Conservation (phyloP, 1,140 invertebrate genomes). For the Orius insidiosus region DNA sequence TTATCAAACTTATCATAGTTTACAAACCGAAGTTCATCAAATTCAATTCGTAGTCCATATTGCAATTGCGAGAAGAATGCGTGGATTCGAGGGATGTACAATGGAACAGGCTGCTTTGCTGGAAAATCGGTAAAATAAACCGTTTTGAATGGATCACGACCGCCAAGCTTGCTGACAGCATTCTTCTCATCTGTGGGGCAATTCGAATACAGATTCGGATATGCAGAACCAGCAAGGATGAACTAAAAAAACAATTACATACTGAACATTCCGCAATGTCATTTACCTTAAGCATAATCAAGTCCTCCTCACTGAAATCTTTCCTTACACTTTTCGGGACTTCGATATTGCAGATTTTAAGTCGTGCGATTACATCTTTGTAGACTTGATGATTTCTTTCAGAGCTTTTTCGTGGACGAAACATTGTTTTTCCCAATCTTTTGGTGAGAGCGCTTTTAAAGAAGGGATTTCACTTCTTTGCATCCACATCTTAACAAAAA, state of each 20-base stretch:
- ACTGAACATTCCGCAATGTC: too few relatives aligned
- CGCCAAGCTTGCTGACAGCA: constrained; percentile 40
- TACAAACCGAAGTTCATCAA: too few relatives aligned
- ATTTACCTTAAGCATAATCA: too few relatives aligned
- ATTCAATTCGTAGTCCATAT: too few relatives aligned
- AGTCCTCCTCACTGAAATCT: too few relatives aligned
- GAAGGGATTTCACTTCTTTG: constrained; percentile 7
- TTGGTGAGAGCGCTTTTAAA: constrained; percentile 27
- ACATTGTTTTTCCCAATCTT: constrained; percentile 49
- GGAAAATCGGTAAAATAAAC: constrained; percentile 58
- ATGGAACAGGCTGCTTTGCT: constrained; percentile 46
- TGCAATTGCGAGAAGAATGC: constrained; percentile 26
- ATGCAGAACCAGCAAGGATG: constrained; percentile 65
- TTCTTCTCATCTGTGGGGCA: constrained; percentile 37
- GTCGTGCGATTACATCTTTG: too few relatives aligned
- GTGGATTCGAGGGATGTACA: constrained; percentile 47
- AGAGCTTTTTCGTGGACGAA: constrained; percentile 54
- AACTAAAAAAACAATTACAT: constrained; percentile 30
- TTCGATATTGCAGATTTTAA: too few relatives aligned
- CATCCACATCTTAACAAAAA: constrained; percentile 14
- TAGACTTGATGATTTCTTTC: constrained; percentile 36
- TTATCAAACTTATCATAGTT: too few relatives aligned
- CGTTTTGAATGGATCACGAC: constrained; percentile 54
- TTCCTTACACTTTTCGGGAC: too few relatives aligned
- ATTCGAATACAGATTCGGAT: constrained; percentile 74